Evolutionary conservation across 2,113 vertebrate genomes (phyloP).

Genomic region (Sinocyclocheilus anophthalmus): DNA sequence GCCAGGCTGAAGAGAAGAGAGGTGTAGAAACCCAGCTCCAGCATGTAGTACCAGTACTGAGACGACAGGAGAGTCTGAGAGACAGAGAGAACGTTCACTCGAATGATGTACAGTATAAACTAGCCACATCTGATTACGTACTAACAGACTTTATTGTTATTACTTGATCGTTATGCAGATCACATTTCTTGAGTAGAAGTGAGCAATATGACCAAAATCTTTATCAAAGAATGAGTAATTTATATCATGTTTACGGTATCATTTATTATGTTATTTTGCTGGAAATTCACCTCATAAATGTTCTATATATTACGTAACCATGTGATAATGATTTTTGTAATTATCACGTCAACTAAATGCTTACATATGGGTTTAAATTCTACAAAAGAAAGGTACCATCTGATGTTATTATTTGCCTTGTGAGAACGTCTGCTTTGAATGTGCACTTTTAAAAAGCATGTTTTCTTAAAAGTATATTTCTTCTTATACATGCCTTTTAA

Average conservation of each 20-base stretch:
- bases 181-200: neutral
- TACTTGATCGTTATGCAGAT: neutral
- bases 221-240: no score
- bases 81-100: no score
- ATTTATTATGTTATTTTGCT: neutral
- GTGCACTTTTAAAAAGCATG: no score
- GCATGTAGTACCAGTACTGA: constrained; percentile 98
- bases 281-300: neutral
- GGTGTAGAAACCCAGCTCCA: constrained; percentile 91
- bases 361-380: no score
- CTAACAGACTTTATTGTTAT: neutral
- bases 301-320: neutral
- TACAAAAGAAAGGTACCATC: no score
- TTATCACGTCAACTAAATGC: no score
- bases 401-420: no score
- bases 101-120: neutral
- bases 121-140: neutral
- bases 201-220: neutral
- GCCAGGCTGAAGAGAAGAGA: constrained; percentile 92
- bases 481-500: no score
- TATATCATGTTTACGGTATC: neutral
- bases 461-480: no score
- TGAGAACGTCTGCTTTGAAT: no score
- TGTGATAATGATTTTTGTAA: neutral
- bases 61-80: constrained; percentile 80